Evolutionary conservation across 2,113 vertebrate species (phyloP), one percentile per base, ranked within the genome.

Genomic region (Alosa alosa): DNA sequence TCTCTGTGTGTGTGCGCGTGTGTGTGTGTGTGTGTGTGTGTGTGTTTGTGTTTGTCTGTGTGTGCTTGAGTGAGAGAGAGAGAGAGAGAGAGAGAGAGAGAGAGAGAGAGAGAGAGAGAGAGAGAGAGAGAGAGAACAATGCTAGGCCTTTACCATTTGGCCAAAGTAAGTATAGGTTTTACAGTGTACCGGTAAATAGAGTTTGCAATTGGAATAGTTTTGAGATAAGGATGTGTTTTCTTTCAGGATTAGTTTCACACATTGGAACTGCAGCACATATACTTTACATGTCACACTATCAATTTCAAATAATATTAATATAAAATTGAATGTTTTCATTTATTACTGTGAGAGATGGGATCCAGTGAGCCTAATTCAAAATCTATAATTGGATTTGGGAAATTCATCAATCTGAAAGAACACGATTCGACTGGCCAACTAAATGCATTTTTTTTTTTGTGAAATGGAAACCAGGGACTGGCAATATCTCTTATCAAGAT

Each of bases 41-140:
- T 85, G 60, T 84, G 25, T 3, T 20, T 52, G 78, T 83, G 47
- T 91, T 90, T 91, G 90, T 64, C 90, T 89, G 41, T 44, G 2
- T 44, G 41, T 44, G 41, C 2, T 0, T 44, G 41, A 1, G 41
- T 44, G 47, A 4, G 81, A 84, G 89, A 84, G 36, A 20, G 72
- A 82, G 88, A 82, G 4, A 52, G 18, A 78, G 85, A 85, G 88
- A 91, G 83, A 85, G 78, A 60, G 1, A 4, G 64, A 72, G 57
- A 20, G 57, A 60, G 57, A 57, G 17, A 57, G 17, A 57, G 20
- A 39, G 17, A 41, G 60, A 44, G 25, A 49, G n/a, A 85, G 22
- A 60, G 4, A 64, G 22, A n/a, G 39, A 31, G 0, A 82, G 44
- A 36, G 31, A 81, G 1, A 82, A 55, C 41, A 75, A 55, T 64